Conservation (phyloP, 1,140 invertebrate genomes). For the Araneus ventricosus region DNA sequence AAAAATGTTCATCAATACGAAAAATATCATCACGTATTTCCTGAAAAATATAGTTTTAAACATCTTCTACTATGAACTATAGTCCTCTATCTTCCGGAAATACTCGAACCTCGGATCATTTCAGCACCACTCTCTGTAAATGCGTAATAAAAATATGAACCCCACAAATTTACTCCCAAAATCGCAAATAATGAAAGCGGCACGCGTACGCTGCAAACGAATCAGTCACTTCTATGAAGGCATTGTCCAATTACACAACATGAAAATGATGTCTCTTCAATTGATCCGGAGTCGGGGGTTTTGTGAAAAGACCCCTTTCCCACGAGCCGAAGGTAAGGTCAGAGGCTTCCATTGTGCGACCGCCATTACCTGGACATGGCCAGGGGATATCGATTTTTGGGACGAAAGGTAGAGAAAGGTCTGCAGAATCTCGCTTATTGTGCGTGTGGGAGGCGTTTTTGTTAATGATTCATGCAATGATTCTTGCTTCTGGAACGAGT, state of each 20-base stretch:
- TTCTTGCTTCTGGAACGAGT: neutral
- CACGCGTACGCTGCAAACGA: neutral
- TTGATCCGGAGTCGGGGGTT: neutral
- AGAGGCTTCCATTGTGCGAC: conserved; percentile 2
- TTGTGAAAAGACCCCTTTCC: conserved; percentile 29
- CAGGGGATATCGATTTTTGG: conserved; percentile 14
- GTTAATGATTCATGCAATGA: neutral
- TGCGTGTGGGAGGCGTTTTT: neutral
- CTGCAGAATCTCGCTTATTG: neutral
- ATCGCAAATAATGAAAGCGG: neutral
- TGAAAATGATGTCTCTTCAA: conserved; percentile 10
- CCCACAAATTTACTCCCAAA: too few species aligned
- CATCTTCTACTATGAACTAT: too few species aligned
- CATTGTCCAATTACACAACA: conserved; percentile 8
- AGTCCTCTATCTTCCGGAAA: too few species aligned
- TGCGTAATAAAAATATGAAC: too few species aligned
- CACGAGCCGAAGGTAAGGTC: conserved; percentile 13
- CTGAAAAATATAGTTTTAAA: too few species aligned
- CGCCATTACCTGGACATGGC: conserved; percentile 40
- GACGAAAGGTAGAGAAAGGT: neutral
- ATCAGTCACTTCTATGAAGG: neutral
- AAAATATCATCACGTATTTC: too few species aligned
- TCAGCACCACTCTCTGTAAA: too few species aligned
- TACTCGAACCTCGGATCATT: too few species aligned
- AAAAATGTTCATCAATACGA: too few species aligned